Evolutionary conservation across 1,140 invertebrate genomes (phyloP), one percentile per base, ranked within the genome.

Genomic region (Xylocopa sonorina): DNA sequence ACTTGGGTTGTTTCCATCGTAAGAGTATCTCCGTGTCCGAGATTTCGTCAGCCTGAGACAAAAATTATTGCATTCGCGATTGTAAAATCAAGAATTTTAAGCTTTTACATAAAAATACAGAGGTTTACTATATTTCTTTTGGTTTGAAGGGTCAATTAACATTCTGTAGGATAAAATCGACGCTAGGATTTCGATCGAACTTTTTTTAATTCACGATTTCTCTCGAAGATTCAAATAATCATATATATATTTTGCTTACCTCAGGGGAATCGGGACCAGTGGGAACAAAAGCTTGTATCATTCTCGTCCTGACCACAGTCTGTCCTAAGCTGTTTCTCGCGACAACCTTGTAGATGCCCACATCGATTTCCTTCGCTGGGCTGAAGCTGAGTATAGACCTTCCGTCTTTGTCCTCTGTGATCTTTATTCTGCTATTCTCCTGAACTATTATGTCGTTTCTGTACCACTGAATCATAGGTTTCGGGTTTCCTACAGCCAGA

Each of bases 341-440:
- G 2, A 99, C 97, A 16, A 98, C 98, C 91, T 99, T 99, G 91
- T 99, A 99, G 82, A 98, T 96, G 0, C 99, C 99, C 51, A 96
- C 94, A 91, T 98, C 98, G 82, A 96, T 96, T 80, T 96, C 95
- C 63, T 95, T 93, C 0, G 95, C 96, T 1, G 97, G 96, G 46
- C 95, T 94, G 63, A 98, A 95, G 57, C 94, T 94, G 14, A 98
- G 91, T 43, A 97, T 96, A 0, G 96, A 97, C 66, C 97, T 94
- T 0, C 97, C 97, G 46, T 96, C 95, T 32, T 95, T 94, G 76
- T 97, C 96, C 62, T 95, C 95, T 0, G 94, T 94, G 29, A 97
- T 95, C 88, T 95, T 96, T 50, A 98, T 95, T 68, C 97, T 93
- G 80, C 96, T 95, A 38, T 95, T 96, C 90, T 98, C 97, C 6